Evolutionary conservation across 1,140 invertebrate species (phyloP).

Genomic region (Drosophila miranda): DNA sequence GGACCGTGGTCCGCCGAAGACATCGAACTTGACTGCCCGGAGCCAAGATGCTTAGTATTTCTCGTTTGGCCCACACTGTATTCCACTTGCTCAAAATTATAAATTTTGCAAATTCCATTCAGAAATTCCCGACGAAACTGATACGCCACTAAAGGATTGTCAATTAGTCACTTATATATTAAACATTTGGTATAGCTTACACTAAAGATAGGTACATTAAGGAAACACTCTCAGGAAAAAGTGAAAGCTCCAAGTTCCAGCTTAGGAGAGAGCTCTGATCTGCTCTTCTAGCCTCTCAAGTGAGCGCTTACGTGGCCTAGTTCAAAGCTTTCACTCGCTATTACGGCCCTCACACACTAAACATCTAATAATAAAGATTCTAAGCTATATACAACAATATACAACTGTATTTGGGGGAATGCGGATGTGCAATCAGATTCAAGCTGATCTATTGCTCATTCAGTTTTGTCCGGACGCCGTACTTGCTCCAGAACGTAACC

Average conservation of each 20-base stretch:
- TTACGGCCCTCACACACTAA: slow-evolving; percentile 43
- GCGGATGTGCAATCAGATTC: background rate
- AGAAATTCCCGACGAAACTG: background rate
- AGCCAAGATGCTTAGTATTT: slow-evolving; percentile 1
- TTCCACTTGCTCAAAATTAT: too few species aligned
- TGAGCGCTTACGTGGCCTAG: slow-evolving; percentile 9
- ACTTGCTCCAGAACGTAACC: slow-evolving; percentile 90
- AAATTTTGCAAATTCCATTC: background rate
- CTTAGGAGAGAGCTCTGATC: background rate
- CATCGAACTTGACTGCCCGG: slow-evolving; percentile 6
- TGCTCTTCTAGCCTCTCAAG: background rate
- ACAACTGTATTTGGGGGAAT: slow-evolving; percentile 32
- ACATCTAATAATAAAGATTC: slow-evolving; percentile 61
- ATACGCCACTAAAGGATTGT: slow-evolving; percentile 5
- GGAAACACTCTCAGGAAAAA: background rate
- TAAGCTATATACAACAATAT: slow-evolving; percentile 59
- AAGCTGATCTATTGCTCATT: slow-evolving; percentile 51
- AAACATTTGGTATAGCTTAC: slow-evolving; percentile 63
- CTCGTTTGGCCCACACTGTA: background rate
- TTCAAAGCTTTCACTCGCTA: background rate
- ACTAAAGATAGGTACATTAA: slow-evolving; percentile 33
- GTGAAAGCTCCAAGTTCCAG: slow-evolving; percentile 3
- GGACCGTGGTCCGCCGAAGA: slow-evolving; percentile 51
- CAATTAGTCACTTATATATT: slow-evolving; percentile 43
- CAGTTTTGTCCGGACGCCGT: slow-evolving; percentile 67